phyloP scores from a whole-genome alignment of 2,113 vertebrate species.

The Pipra filicauda region DNA sequence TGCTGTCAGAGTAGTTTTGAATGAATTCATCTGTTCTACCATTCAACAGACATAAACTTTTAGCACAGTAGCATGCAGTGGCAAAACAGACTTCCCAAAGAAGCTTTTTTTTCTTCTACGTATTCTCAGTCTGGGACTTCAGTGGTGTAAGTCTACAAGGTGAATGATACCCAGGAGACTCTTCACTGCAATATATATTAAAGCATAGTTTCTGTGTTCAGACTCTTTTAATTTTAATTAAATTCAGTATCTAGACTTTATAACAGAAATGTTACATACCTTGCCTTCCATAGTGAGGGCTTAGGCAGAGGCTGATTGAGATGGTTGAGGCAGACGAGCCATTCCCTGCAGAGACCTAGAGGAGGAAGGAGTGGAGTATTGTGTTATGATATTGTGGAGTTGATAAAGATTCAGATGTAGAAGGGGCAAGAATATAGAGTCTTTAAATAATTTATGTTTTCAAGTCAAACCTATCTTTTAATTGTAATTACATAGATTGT shows the following conservation, averaged over 20 bases:
- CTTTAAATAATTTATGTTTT: neutral
- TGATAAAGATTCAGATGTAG: neutral
- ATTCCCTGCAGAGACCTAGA: neutral
- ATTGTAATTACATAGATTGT: neutral
- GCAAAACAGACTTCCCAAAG: neutral
- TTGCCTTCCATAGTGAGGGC: accelerated
- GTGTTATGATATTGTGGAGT: neutral
- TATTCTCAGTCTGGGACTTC: neutral
- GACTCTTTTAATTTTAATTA: neutral
- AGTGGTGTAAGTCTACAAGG: neutral
- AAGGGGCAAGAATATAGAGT: neutral
- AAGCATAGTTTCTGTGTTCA: neutral
- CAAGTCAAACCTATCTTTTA: neutral
- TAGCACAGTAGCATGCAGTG: neutral
- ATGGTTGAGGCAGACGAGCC: neutral
- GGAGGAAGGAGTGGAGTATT: neutral
- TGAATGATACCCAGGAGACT: neutral
- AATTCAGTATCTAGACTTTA: neutral
- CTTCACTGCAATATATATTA: neutral
- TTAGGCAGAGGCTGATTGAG: neutral
- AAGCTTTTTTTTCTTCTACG: neutral
- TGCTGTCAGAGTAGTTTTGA: neutral
- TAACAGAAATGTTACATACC: neutral
- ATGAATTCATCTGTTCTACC: neutral
- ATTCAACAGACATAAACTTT: neutral